These are phyloP conservation scores for Micoletzkya japonica DNA, from an alignment of 2,888 invertebrate genomes.

Conservation along the genomic window DNA sequence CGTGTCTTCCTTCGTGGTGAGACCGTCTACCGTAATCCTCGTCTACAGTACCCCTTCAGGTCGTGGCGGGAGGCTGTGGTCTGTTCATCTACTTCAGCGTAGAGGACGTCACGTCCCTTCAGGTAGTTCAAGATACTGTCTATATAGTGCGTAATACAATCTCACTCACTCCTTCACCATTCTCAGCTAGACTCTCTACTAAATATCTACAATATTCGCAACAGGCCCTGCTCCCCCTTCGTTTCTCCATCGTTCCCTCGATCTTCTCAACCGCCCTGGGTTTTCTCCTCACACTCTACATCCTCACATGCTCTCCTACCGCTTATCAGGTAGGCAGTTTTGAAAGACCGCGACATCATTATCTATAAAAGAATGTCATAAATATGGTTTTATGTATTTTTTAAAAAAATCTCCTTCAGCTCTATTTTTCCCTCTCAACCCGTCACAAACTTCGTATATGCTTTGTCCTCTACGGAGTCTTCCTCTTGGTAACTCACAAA, in stretches of 20 bases:
- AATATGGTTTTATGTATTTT: background rate
- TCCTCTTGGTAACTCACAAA: slow-evolving; percentile 32
- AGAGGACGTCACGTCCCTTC: slow-evolving; percentile 41
- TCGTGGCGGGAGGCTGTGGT: slow-evolving; percentile 36
- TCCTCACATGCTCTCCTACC: slow-evolving; percentile 11
- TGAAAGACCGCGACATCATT: too few relatives aligned
- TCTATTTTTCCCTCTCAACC: slow-evolving; percentile 22
- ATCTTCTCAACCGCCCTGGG: slow-evolving; percentile 26
- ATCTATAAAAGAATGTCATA: too few relatives aligned
- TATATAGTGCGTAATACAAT: too few relatives aligned
- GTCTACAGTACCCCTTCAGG: slow-evolving; percentile 29
- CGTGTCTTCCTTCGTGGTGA: background rate
- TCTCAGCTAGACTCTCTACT: too few relatives aligned
- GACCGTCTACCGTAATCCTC: background rate
- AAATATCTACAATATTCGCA: too few relatives aligned
- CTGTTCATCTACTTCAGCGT: slow-evolving; percentile 45
- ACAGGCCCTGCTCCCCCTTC: slow-evolving; percentile 26
- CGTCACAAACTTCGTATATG: slow-evolving; percentile 35
- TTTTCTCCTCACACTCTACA: slow-evolving; percentile 23
- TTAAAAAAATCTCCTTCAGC: background rate
- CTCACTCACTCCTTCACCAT: too few relatives aligned
- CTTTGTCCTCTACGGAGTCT: slow-evolving; percentile 42
- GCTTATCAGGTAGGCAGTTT: slow-evolving; percentile 14
- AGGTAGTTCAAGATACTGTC: background rate
- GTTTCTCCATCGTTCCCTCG: slow-evolving; percentile 23